phyloP scores from a whole-genome alignment of 1,140 invertebrate genomes.

The Pseudomyrmex concolor region DNA sequence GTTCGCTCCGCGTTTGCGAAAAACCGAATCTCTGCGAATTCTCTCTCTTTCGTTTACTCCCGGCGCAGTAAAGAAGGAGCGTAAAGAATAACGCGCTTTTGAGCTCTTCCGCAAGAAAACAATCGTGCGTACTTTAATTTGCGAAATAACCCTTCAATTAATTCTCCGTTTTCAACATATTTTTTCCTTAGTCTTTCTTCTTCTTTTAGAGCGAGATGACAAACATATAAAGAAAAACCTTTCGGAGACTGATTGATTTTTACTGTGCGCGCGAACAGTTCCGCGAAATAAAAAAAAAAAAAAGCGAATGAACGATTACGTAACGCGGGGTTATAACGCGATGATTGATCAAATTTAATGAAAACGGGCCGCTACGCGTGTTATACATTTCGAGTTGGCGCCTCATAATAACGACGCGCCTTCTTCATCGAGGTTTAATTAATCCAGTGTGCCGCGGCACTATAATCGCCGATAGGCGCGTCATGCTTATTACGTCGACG shows the following conservation, averaged over 20 bases:
- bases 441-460: slow-evolving; percentile 26
- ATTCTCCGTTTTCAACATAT: slow-evolving; percentile 28
- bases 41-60: too few species aligned
- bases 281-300: not conserved
- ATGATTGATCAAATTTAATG: too few species aligned
- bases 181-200: not conserved
- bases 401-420: not conserved
- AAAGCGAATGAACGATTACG: not conserved
- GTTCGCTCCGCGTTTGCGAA: not conserved
- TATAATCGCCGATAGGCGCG: slow-evolving; percentile 36
- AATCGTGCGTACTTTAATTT: slow-evolving; percentile 36
- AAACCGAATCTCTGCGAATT: not conserved
- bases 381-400: not conserved
- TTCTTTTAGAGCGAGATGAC: not conserved
- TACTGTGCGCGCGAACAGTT: slow-evolving; percentile 1
- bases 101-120: slow-evolving; percentile 5
- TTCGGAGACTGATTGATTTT: slow-evolving; percentile 44
- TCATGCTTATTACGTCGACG: slow-evolving; percentile 66
- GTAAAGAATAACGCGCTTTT: not conserved
- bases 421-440: slow-evolving; percentile 51
- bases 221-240: slow-evolving; percentile 7
- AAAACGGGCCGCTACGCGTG: too few species aligned
- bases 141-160: slow-evolving; percentile 51
- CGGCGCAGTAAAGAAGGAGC: not conserved
- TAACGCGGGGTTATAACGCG: not conserved